Evolutionary conservation across 2,888 invertebrate genomes (phyloP).

Genomic region (Bellardia bayeri): DNA sequence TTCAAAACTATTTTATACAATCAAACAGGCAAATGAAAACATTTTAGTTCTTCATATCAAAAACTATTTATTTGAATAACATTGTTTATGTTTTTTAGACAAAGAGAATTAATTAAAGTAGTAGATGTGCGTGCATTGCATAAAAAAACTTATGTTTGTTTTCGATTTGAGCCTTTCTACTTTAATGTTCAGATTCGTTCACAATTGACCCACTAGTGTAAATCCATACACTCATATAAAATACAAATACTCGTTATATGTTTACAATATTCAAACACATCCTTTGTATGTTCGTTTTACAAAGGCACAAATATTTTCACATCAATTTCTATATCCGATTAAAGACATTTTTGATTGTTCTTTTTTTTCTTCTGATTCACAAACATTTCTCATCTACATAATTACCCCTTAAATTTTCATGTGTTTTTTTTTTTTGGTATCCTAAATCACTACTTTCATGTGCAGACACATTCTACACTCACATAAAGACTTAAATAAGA

Average conservation of each 20-base stretch:
- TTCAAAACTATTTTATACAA: too few relatives aligned
- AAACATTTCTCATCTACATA: conserved; percentile 29
- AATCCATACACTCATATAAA: background rate
- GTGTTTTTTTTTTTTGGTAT: background rate
- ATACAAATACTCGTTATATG: background rate
- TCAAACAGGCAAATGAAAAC: too few relatives aligned
- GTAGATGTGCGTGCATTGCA: too few relatives aligned
- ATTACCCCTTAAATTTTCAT: conserved; percentile 11
- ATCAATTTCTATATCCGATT: conserved; percentile 20
- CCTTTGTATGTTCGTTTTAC: conserved; percentile 4
- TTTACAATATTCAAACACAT: conserved; percentile 4
- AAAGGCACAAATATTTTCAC: background rate
- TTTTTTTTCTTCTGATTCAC: background rate
- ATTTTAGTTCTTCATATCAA: too few relatives aligned
- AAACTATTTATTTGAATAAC: too few relatives aligned
- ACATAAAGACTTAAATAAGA: background rate
- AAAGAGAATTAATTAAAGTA: too few relatives aligned
- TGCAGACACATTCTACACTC: background rate
- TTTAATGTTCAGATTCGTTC: background rate
- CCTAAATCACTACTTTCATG: background rate
- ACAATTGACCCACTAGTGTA: background rate
- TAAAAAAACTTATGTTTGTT: too few relatives aligned
- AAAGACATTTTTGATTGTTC: conserved; percentile 30
- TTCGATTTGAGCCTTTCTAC: too few relatives aligned
- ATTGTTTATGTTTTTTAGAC: too few relatives aligned